A percentile compares a stretch with the other conserved stretches of the same genome.
These are phyloP conservation scores for Anagyrus pseudococci DNA, from an alignment of 2,888 invertebrate species.

Conservation along the genomic window DNA sequence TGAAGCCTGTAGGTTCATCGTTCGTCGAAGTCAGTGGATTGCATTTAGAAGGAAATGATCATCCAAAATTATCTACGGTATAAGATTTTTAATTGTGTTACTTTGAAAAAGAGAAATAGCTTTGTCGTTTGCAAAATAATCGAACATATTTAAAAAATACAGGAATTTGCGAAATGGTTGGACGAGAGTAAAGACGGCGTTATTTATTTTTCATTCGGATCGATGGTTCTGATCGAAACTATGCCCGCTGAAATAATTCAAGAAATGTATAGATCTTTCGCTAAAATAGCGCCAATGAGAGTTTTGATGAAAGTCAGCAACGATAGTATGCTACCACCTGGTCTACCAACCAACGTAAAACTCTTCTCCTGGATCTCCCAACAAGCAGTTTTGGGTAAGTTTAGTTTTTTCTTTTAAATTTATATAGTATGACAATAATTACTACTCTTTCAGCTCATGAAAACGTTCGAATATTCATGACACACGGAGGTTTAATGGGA, in stretches of 20 bases:
- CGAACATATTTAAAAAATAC: slow-evolving; percentile 31
- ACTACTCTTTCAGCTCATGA: slow-evolving; percentile 30
- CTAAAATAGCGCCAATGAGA: slow-evolving; percentile 48
- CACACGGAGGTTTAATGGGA: slow-evolving; percentile 57
- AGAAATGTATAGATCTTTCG: slow-evolving; percentile 46
- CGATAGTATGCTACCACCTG: slow-evolving; percentile 44
- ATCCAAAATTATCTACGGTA: slow-evolving; percentile 42
- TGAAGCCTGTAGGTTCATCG: slow-evolving; percentile 60
- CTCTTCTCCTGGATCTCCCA: slow-evolving; percentile 49
- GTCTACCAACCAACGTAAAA: slow-evolving; percentile 50
- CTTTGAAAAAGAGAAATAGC: background rate
- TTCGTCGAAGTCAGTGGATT: slow-evolving; percentile 66
- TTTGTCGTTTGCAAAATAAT: no score
- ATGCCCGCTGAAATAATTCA: slow-evolving; percentile 42
- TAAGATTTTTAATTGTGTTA: background rate
- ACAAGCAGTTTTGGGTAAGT: slow-evolving; percentile 46
- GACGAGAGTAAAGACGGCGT: slow-evolving; percentile 51
- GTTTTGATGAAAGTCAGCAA: slow-evolving; percentile 50
- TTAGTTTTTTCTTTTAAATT: background rate
- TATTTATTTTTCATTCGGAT: slow-evolving; percentile 54
- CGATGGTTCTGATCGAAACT: slow-evolving; percentile 52
- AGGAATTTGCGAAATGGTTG: slow-evolving; percentile 53
- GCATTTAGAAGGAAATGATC: slow-evolving; percentile 58
- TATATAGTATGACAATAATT: no score
- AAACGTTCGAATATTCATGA: slow-evolving; percentile 52